phyloP scores from a whole-genome alignment of 2,888 invertebrate genomes.

The Mesorhabditis belari region DNA sequence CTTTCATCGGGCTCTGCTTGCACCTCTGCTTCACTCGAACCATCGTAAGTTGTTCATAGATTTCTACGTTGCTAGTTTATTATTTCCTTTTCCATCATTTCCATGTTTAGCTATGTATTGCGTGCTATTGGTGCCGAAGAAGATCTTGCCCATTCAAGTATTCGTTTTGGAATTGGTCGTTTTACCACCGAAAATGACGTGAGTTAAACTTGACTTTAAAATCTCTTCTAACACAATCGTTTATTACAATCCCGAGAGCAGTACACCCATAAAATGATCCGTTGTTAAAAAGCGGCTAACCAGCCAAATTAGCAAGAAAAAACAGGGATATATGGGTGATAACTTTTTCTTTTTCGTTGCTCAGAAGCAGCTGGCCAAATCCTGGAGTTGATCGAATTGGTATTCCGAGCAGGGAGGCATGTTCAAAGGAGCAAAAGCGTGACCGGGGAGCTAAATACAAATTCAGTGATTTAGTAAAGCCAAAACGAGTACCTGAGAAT shows the following conservation, averaged over 20 bases:
- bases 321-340: background rate
- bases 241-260: too few relatives aligned
- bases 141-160: slow-evolving; percentile 96
- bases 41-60: slow-evolving; percentile 82
- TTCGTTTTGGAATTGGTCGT: slow-evolving; percentile 92
- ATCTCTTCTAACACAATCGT: too few relatives aligned
- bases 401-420: background rate
- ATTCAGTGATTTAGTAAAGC: background rate
- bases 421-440: background rate
- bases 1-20: slow-evolving; percentile 69
- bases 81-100: background rate
- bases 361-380: background rate
- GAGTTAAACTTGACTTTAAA: background rate
- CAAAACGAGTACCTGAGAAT: background rate
- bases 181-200: slow-evolving; percentile 86
- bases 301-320: too few relatives aligned
- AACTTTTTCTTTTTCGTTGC: background rate
- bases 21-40: slow-evolving; percentile 94
- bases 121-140: slow-evolving; percentile 96
- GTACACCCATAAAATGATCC: too few relatives aligned
- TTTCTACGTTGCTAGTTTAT: background rate
- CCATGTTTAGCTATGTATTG: slow-evolving; percentile 64
- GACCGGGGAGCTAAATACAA: background rate
- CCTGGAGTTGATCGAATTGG: background rate
- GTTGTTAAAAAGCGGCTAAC: too few relatives aligned